Evolutionary conservation across 2,797 vertebrate genomes (phyloP).

Genomic region (Microchirus variegatus): DNA sequence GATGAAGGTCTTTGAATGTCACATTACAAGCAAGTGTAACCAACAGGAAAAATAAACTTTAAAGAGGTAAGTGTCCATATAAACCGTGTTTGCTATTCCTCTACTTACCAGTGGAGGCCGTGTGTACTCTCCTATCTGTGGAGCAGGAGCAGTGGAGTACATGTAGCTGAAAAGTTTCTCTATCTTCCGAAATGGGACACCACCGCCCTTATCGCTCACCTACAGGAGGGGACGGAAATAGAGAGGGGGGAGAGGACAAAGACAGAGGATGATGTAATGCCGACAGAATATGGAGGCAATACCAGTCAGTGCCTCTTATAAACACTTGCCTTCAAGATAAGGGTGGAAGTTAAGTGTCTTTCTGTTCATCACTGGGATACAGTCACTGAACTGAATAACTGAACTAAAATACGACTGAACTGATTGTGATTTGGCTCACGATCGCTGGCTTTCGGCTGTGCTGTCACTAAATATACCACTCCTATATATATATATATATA

Average conservation of each 20-base stretch:
- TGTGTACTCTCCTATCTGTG: constrained; percentile 80
- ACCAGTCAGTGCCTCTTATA: no score
- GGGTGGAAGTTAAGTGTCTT: no score
- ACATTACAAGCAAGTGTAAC: constrained; percentile 1
- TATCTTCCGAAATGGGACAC: constrained; percentile 89
- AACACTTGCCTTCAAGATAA: no score
- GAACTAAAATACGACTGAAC: no score
- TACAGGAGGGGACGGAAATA: constrained; percentile 48
- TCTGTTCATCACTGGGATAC: no score
- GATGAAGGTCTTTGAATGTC: constrained; percentile 25
- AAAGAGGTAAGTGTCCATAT: constrained; percentile 5
- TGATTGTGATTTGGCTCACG: no score
- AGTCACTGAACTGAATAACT: no score
- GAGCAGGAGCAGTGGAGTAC: constrained; percentile 93
- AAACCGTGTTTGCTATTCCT: neutral
- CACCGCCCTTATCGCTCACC: constrained; percentile 93
- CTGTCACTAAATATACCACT: no score
- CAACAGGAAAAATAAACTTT: neutral
- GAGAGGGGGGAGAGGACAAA: neutral
- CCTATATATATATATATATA: no score
- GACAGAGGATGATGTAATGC: neutral
- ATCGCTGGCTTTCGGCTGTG: no score
- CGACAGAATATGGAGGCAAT: neutral
- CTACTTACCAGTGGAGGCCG: constrained; percentile 85
- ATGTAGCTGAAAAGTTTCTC: constrained; percentile 96